These are phyloP conservation scores for Poliocrania exsul DNA, from an alignment of 2,797 vertebrate species.

Conservation along the genomic window DNA sequence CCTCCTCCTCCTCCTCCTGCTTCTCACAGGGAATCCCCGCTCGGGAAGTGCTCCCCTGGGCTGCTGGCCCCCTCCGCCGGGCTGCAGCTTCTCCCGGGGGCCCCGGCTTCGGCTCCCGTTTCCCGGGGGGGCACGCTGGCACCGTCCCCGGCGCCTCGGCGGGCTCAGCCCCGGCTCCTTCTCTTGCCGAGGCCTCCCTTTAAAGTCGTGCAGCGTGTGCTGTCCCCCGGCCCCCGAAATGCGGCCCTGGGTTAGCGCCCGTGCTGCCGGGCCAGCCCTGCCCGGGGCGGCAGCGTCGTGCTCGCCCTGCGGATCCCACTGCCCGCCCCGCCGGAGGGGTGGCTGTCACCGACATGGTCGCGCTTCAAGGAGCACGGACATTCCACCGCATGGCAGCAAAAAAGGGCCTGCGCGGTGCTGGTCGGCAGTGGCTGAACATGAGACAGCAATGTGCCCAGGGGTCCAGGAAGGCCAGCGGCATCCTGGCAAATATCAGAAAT, in stretches of 20 bases:
- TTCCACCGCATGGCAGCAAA: accelerated
- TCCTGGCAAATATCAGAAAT: no score
- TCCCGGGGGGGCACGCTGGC: background rate
- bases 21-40: accelerated
- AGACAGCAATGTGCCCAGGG: background rate
- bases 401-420: background rate
- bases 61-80: background rate
- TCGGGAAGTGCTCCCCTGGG: background rate
- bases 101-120: background rate
- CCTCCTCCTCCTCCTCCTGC: background rate
- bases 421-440: background rate
- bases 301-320: accelerated
- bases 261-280: background rate
- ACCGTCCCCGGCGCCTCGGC: background rate
- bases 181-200: background rate
- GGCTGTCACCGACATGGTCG: accelerated
- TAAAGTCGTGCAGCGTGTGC: background rate
- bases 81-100: background rate
- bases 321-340: accelerated
- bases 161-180: background rate
- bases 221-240: accelerated
- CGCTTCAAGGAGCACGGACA: accelerated
- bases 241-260: background rate
- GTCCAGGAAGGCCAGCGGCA: accelerated
- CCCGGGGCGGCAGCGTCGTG: no score